Evolutionary conservation across 2,888 invertebrate species (phyloP), one percentile per base, ranked within the genome.

Genomic region (Dysmachus trigonus): DNA sequence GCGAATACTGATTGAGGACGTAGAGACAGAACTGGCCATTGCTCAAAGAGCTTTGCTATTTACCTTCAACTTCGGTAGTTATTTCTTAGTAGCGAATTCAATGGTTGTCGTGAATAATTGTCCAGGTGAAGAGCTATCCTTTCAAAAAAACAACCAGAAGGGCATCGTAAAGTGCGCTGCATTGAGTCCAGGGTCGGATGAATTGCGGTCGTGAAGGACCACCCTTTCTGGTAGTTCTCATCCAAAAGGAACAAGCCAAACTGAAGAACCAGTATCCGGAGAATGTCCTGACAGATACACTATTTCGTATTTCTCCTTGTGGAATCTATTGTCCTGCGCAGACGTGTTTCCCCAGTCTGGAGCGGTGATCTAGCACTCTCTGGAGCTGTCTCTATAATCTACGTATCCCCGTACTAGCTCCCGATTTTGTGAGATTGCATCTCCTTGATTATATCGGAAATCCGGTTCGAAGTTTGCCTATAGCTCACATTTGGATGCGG

Each of bases 401-500:
- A n/a, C n/a, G n/a, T n/a, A n/a, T n/a, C n/a, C n/a, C n/a, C n/a
- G n/a, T n/a, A 18, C 62, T n/a, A 15, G 6, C 15, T 41, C n/a
- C n/a, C 73, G 73, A 73, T 8, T n/a, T 22, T 8, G 22, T 53
- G 2, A 62, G 62, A 27, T 77, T 62, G 62, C 53, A 81, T 31
- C 31, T 81, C 53, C 62, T 33, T 81, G 81, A 81, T 81, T 81
- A 81, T 53, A 81, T 81, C 81, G 62, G 81, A 81, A 81, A 81
- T 81, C 81, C 62, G 18, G 33, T 31, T 33, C 62, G n/a, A 53
- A 33, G 81, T 33, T 81, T 41, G 33, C 22, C 81, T 33, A 30
- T 62, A 53, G 81, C 53, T 81, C 81, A 62, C 33, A 81, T 47
- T 62, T 47, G 47, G 31, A 62, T 53, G 41, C 47, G 27, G 47